Evolutionary conservation across 2,888 invertebrate genomes (phyloP).

Genomic region (Calameuta filiformis): DNA sequence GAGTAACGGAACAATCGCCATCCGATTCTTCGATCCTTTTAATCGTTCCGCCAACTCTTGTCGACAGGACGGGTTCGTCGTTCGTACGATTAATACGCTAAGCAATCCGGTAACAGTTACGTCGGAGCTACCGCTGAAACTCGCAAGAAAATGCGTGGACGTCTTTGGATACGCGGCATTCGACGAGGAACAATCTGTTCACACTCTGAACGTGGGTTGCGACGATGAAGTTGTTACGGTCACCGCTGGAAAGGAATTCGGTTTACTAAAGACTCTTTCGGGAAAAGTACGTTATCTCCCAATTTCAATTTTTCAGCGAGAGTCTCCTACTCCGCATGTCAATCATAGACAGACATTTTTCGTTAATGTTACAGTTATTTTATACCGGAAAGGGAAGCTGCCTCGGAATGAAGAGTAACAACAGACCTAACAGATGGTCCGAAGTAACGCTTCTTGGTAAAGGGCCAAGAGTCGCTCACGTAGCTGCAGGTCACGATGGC

Average conservation of each 20-base stretch:
- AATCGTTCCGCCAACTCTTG: neutral
- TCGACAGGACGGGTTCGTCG: constrained; percentile 81
- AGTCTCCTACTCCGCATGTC: neutral
- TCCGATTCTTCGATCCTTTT: neutral
- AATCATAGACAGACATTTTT: neutral
- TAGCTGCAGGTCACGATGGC: constrained; percentile 94
- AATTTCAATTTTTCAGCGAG: neutral
- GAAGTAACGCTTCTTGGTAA: constrained; percentile 75
- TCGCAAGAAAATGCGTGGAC: constrained; percentile 83
- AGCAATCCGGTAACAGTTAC: constrained; percentile 71
- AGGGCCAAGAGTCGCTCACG: constrained; percentile 78
- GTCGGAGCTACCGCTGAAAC: constrained; percentile 75
- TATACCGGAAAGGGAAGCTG: constrained; percentile 89
- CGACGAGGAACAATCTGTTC: constrained; percentile 73
- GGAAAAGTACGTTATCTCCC: constrained; percentile 75
- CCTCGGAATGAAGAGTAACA: constrained; percentile 82
- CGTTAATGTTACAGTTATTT: constrained; percentile 71
- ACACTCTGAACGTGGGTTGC: constrained; percentile 68
- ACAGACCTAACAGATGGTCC: constrained; percentile 72
- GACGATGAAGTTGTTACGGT: constrained; percentile 86
- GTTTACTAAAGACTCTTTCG: constrained; percentile 82
- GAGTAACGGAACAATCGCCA: constrained; percentile 49
- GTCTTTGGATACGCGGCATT: constrained; percentile 79
- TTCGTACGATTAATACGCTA: constrained; percentile 76
- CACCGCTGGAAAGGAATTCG: constrained; percentile 91